Evolutionary conservation across 1,140 invertebrate genomes (phyloP), one percentile per base, ranked within the genome.

Genomic region (Drosophila equinoxialis): DNA sequence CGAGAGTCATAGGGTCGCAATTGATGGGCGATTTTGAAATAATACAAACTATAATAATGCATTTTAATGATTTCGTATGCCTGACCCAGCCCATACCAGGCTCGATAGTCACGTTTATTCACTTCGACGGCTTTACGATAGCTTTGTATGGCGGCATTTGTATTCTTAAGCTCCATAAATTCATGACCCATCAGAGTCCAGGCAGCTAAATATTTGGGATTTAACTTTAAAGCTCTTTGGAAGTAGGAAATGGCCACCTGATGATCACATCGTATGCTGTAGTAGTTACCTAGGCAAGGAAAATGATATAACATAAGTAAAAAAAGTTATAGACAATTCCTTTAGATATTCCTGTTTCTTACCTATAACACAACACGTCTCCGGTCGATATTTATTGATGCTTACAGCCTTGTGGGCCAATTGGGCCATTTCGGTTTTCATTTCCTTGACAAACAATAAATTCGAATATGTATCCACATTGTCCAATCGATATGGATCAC

Each of bases 101-200:
- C 99, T 81, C 98, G 94, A 92, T 98, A 99, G 92, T 99, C 98
- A 70, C 97, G 94, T 83, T 95, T 94, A 92, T 99, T 99, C 1
- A 99, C 97, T 93, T 99, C 98, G 76, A 99, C 97, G 33, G 98
- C 98, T 93, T 98, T 97, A 85, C 98, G 94, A 92, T 99, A 99
- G 90, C 98, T 98, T 87, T 98, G 97, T 90, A 99, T 98, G 7
- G 98, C 98, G 14, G 98, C 98, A 93, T 98, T 98, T 1, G 97
- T 98, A 92, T 99, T 99, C 93, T 99, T 99, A 92, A 99, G 95
- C 93, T 99, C 98, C 96, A 99, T 98, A 93, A 98, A 99, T 93
- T 99, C 99, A 92, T 99, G 99, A 0, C 99, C 99, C 94, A 99
- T 97, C 30, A 99, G 93, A 0, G 98, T 99, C 98, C 98, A 99